A percentile compares a stretch with the other conserved stretches of the same genome.
Conservation (phyloP, 2,888 invertebrate species). For the Halictus quadricinctus region DNA sequence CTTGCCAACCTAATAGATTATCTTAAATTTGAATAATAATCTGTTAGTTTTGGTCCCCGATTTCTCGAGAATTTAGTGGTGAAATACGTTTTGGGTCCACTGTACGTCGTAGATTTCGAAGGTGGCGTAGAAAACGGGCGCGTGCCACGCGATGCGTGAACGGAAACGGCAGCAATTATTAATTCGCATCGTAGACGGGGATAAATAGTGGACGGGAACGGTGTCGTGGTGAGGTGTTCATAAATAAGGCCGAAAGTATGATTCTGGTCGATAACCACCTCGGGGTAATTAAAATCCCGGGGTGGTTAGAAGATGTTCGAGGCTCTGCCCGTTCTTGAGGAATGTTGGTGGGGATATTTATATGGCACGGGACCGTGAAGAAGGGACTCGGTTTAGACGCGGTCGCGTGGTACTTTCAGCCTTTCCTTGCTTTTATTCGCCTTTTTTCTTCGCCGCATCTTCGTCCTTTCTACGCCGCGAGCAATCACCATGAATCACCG, state of each 20-base stretch:
- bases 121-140: not conserved
- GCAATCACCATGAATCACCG: slow-evolving; percentile 68
- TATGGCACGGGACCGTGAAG: slow-evolving; percentile 34
- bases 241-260: slow-evolving; percentile 77
- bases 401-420: slow-evolving; percentile 53
- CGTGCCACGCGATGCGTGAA: slow-evolving; percentile 29
- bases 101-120: not conserved
- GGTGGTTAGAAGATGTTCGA: slow-evolving; percentile 42
- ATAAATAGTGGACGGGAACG: slow-evolving; percentile 65
- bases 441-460: slow-evolving; percentile 15
- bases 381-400: slow-evolving; percentile 29
- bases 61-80: too few relatives aligned
- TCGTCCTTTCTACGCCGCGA: slow-evolving; percentile 49
- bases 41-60: too few relatives aligned
- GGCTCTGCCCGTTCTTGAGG: slow-evolving; percentile 14
- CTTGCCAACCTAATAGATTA: too few relatives aligned
- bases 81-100: not conserved
- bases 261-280: slow-evolving; percentile 76
- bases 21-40: too few relatives aligned
- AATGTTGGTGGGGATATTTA: slow-evolving; percentile 53
- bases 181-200: slow-evolving; percentile 75
- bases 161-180: slow-evolving; percentile 80
- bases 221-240: slow-evolving; percentile 74
- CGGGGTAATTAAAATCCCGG: slow-evolving; percentile 67
- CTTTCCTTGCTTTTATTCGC: slow-evolving; percentile 18